Conservation (phyloP, 2,888 invertebrate genomes). For the Machimus rusticus region DNA sequence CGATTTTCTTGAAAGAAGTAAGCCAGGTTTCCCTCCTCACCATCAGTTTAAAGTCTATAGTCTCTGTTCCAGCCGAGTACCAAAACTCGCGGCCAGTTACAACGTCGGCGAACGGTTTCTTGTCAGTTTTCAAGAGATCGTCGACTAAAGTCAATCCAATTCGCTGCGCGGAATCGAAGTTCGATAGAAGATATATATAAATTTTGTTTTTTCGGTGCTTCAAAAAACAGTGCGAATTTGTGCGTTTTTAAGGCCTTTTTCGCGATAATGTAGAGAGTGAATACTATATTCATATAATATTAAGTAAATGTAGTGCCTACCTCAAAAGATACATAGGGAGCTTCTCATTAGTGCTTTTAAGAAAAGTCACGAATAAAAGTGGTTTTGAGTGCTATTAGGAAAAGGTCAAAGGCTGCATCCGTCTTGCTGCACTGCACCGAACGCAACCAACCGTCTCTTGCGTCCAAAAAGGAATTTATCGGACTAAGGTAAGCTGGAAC, state of each 20-base stretch:
- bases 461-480: constrained; percentile 5
- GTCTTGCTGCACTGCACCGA: neutral
- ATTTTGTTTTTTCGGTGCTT: neutral
- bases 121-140: constrained; percentile 2
- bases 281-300: constrained; percentile 6
- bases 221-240: neutral
- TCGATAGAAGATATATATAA: neutral
- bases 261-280: neutral
- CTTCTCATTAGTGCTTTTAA: neutral
- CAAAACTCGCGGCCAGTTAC: constrained; percentile 13
- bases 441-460: neutral
- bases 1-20: neutral
- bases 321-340: neutral
- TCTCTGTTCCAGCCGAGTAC: neutral
- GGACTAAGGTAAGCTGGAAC: constrained; percentile 17
- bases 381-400: constrained; percentile 4
- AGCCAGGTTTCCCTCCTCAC: neutral
- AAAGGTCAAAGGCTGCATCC: constrained; percentile 18
- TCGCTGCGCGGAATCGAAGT: neutral
- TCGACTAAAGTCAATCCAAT: neutral
- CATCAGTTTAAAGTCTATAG: neutral
- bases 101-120: constrained; percentile 9
- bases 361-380: neutral
- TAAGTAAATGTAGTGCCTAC: neutral
- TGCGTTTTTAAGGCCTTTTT: neutral